Conservation (phyloP, 1,140 invertebrate genomes). For the Drosophila ohnishii region DNA sequence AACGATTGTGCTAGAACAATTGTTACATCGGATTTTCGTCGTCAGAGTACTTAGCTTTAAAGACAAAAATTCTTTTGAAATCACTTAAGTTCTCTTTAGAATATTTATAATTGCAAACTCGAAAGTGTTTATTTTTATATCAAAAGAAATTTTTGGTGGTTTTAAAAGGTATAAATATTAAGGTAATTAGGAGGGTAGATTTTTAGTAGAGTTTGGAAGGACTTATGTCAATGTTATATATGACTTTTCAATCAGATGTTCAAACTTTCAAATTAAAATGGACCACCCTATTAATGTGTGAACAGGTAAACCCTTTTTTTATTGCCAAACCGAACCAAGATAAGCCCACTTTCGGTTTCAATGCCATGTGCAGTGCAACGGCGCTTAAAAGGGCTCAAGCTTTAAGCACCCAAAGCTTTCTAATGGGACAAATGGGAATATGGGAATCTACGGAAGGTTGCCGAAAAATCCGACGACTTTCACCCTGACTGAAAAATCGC, state of each 20-base stretch:
- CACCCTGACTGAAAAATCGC: constrained; percentile 3
- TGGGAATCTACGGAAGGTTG: constrained; percentile 1
- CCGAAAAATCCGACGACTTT: constrained; percentile 6
- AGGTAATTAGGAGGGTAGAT: background rate
- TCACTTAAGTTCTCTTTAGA: background rate
- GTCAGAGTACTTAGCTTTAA: too few relatives aligned
- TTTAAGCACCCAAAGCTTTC: constrained; percentile 25
- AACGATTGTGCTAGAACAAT: too few relatives aligned
- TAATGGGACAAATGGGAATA: background rate
- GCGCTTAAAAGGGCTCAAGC: constrained; percentile 36
- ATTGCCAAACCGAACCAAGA: constrained; percentile 2
- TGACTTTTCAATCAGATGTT: background rate
- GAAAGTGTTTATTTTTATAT: background rate
- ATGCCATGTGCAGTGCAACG: constrained; percentile 17
- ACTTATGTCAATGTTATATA: background rate
- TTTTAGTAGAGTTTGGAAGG: background rate
- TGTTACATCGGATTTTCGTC: too few relatives aligned
- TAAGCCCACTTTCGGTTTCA: constrained; percentile 44
- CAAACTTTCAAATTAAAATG: background rate
- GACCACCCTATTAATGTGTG: too few relatives aligned
- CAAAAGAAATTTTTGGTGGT: background rate
- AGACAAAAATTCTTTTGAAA: background rate
- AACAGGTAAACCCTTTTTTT: background rate
- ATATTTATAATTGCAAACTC: background rate
- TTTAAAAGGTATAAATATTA: background rate